phyloP scores from a whole-genome alignment of 37 sponge, comb jelly and placozoan species.

The Diacarnus erythraeanus region DNA sequence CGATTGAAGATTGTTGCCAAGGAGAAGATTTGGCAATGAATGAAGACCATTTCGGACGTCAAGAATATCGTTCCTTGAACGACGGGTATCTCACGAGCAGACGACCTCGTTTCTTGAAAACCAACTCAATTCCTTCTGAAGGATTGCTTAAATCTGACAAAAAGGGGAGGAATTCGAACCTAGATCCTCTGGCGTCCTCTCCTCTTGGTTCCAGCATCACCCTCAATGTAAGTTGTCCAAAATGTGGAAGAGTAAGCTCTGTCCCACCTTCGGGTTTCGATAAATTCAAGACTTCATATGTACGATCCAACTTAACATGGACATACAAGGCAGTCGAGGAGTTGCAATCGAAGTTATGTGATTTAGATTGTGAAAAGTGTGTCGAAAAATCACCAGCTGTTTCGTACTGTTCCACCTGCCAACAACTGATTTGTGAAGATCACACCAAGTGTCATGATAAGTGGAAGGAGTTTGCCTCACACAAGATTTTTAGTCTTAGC shows the following conservation, averaged over 20 bases:
- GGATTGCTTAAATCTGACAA: too few relatives aligned
- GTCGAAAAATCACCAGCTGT: conserved; percentile 1
- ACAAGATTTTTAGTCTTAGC: not conserved
- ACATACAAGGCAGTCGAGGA: not conserved
- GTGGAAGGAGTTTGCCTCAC: conserved; percentile 3
- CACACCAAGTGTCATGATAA: not conserved
- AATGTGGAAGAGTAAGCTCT: not conserved
- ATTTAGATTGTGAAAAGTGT: not conserved
- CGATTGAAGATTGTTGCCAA: not conserved
- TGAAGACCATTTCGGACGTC: too few relatives aligned
- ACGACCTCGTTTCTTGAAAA: not conserved
- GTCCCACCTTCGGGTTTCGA: not conserved
- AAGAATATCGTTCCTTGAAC: too few relatives aligned
- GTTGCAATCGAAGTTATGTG: not conserved
- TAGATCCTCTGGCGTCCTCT: too few relatives aligned
- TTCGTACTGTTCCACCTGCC: not conserved
- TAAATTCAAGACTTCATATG: not conserved
- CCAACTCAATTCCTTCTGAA: not conserved
- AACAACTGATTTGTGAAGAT: not conserved
- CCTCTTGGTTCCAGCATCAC: not conserved
- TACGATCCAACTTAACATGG: not conserved
- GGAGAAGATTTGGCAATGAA: not conserved
- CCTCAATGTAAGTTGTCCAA: conserved; percentile 10
- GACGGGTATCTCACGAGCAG: too few relatives aligned
- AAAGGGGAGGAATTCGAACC: not conserved